Base-by-base conservation (phyloP, 2,113 vertebrate genomes). In the Saiga tatarica region DNA sequence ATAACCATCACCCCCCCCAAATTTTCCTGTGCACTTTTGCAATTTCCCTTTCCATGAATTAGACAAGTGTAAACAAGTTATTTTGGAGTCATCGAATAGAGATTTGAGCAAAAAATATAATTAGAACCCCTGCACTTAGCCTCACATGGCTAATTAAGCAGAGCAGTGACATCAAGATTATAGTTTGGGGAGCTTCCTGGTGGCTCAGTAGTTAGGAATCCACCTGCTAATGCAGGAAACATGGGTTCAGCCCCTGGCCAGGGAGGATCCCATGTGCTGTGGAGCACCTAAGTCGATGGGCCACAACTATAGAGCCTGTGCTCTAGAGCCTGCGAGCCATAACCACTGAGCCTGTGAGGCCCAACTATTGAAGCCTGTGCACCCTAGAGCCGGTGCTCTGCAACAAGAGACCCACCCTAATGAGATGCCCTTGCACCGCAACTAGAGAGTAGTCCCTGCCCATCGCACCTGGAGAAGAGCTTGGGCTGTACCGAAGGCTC, bases 21-120 rank as follows among this genome's bases (percentile, higher is more conserved):
- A 3, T 84, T 90, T 93, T 91, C 28, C 30, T 82, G 16, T 64
- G 6, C 4, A 21, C 14, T 7, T 14, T 74, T 52, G 21, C n/a
- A n/a, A 45, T 47, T 60, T 7, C 12, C 15, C 1, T 11, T 81
- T 67, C 30, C 92, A 64, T 52, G 13, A 71, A 45, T 82, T 67
- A 55, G 13, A 87, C 4, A 78, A 76, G 94, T 53, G 88, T 89
- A 83, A 92, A 91, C 15, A 93, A 87, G 94, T 50, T 93, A 86
- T 89, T 93, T 95, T 45, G 25, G 39, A 88, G 19, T 88, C 50
- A 88, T 39, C 79, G n/a, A 95, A 53, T 36, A 45, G 55, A 87
- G 81, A 47, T 82, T 67, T 78, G 53, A 74, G 47, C 57, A 74
- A 93, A 96, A 93, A 82, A 26, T 82, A 8, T 55, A 79, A 67